phyloP scores from a whole-genome alignment of 2,113 vertebrate species.

The Lipotes vexillifer region DNA sequence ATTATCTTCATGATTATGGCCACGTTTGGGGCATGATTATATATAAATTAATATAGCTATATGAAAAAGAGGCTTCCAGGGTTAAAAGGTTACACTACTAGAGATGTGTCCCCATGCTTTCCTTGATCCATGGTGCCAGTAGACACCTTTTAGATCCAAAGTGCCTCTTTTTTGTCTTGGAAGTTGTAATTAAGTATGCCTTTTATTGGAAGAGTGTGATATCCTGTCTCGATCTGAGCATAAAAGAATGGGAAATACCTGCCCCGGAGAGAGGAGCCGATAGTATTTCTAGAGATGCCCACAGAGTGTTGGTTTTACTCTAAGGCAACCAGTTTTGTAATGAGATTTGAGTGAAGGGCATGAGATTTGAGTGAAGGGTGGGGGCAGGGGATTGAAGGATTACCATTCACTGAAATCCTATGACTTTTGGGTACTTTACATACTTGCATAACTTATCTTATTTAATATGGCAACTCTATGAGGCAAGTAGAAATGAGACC shows the following conservation, averaged over 20 bases:
- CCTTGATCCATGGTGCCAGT: neutral
- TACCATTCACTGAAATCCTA: neutral
- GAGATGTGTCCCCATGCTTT: neutral
- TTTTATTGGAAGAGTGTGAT: neutral
- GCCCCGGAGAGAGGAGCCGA: neutral
- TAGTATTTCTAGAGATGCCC: neutral
- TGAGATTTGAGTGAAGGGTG: neutral
- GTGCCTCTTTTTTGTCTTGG: neutral
- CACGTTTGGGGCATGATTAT: neutral
- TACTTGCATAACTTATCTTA: neutral
- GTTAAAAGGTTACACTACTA: neutral
- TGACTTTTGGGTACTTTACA: neutral
- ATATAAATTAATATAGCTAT: neutral
- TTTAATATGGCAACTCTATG: neutral
- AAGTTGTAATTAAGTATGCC: neutral
- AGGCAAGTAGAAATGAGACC: neutral
- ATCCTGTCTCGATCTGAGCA: neutral
- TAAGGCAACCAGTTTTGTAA: neutral
- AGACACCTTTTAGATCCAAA: neutral
- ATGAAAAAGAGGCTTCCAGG: neutral
- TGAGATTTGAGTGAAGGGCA: neutral
- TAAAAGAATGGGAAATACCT: neutral
- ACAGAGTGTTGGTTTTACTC: neutral
- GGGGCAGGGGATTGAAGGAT: rapidly evolving
- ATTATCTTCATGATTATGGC: neutral